Conservation (phyloP, 2,888 invertebrate species). For the Drosophila macrothrix region DNA sequence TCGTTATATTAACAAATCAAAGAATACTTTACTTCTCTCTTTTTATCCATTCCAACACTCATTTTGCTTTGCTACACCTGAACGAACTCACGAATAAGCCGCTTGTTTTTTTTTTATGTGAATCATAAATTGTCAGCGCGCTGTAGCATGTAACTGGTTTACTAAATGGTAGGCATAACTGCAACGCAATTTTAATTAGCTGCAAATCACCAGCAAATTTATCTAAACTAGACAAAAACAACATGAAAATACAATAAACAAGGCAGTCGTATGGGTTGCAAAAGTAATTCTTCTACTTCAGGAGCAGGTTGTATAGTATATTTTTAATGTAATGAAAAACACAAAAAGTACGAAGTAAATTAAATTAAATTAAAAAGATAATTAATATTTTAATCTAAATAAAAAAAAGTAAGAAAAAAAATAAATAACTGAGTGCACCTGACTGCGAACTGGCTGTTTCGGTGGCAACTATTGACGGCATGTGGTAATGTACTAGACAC, state of each 20-base stretch:
- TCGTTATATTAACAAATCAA: background rate
- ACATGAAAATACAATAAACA: background rate
- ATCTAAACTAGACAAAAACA: constrained; percentile 10
- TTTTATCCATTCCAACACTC: background rate
- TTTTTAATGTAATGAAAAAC: background rate
- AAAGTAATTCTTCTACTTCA: background rate
- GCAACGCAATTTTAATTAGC: constrained; percentile 50
- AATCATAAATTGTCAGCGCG: constrained; percentile 60
- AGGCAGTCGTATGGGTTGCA: background rate
- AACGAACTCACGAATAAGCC: constrained; percentile 12
- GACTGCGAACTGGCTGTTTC: background rate
- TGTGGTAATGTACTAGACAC: constrained; percentile 84
- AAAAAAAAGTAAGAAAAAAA: too few relatives aligned
- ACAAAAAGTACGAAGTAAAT: background rate
- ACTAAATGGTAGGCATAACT: constrained; percentile 53
- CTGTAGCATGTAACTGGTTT: constrained; percentile 67
- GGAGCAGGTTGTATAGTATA: background rate
- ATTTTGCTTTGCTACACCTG: background rate
- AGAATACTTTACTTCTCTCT: background rate
- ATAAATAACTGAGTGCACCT: background rate
- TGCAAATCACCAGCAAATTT: constrained; percentile 36
- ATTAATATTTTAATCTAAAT: background rate
- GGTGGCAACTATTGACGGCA: constrained; percentile 52
- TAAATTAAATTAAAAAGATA: background rate
- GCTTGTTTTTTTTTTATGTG: background rate